A percentile compares a stretch with the other conserved stretches of the same genome.
Conservation (phyloP, 35 echinoderm and acorn worm genomes). For the Apostichopus californicus region DNA sequence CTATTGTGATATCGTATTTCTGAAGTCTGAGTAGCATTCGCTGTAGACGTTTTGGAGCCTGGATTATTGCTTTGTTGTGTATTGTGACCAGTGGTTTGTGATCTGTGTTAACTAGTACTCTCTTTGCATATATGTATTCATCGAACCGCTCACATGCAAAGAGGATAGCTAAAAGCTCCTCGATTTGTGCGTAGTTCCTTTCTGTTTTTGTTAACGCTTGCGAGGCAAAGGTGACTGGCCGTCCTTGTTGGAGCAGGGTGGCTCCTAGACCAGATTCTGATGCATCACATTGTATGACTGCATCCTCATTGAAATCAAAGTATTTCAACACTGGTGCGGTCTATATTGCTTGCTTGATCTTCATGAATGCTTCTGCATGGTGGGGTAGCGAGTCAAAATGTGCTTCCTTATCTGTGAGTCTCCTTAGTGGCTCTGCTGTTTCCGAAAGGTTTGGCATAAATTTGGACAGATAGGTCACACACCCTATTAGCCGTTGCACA, state of each 20-base stretch:
- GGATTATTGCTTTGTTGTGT: no score
- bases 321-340: constrained; percentile 38
- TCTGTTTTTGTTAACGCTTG: background rate
- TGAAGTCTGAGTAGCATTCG: no score
- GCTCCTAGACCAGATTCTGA: constrained; percentile 17
- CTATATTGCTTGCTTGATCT: constrained; percentile 57
- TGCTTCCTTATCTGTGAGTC: background rate
- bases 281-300: constrained; percentile 5
- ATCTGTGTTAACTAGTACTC: no score
- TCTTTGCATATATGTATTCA: no score
- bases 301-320: constrained; percentile 60
- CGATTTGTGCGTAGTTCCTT: constrained; percentile 44
- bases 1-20: no score
- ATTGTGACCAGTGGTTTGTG: no score
- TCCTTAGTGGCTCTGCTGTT: no score
- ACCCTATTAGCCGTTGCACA: no score
- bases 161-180: background rate
- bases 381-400: background rate
- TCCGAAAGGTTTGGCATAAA: no score
- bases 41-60: no score
- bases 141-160: no score
- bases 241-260: constrained; percentile 51
- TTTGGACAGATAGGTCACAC: no score
- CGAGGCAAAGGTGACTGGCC: constrained; percentile 68
- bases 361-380: constrained; percentile 58